These are phyloP conservation scores for Maconellicoccus hirsutus DNA, from an alignment of 1,140 invertebrate genomes.

Conservation along the genomic window DNA sequence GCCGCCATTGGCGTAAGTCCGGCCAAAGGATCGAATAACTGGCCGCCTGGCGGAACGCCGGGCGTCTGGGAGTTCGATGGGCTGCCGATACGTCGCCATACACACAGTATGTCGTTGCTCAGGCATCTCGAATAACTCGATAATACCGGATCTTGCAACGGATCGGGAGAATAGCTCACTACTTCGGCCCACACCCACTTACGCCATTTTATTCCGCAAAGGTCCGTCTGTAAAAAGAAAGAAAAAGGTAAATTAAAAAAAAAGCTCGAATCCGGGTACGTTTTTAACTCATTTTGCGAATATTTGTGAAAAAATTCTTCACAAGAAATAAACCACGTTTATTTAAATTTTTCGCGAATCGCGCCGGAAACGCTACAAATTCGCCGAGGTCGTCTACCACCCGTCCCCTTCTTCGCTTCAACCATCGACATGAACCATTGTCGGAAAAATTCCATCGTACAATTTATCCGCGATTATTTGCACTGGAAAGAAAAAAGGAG, in stretches of 20 bases:
- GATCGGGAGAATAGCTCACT: conserved; percentile 42
- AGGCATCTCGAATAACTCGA: conserved; percentile 86
- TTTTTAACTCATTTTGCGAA: no score
- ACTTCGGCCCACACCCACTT: conserved; percentile 54
- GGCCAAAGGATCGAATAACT: conserved; percentile 44
- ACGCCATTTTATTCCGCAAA: conserved; percentile 98
- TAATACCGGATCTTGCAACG: conserved; percentile 85
- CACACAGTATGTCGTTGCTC: conserved; percentile 85
- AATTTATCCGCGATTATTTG: no score
- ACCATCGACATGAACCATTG: no score
- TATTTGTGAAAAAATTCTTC: no score
- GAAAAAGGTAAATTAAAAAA: conserved; percentile 23
- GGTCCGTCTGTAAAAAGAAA: conserved; percentile 68
- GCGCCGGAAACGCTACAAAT: no score
- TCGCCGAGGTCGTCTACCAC: no score
- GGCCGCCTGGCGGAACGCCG: conserved; percentile 36
- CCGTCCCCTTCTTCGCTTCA: no score
- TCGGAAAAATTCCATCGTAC: no score
- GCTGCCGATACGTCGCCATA: conserved; percentile 74
- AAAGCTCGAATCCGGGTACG: neutral
- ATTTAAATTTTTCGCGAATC: no score
- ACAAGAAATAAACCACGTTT: no score
- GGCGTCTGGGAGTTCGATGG: conserved; percentile 36
- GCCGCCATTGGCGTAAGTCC: conserved; percentile 41
- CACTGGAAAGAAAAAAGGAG: no score